Percentiles rank a stretch among this genome's conserved stretches.
Evolutionary conservation across 2,113 vertebrate species (phyloP).

Genomic region (Phainopepla nitens): DNA sequence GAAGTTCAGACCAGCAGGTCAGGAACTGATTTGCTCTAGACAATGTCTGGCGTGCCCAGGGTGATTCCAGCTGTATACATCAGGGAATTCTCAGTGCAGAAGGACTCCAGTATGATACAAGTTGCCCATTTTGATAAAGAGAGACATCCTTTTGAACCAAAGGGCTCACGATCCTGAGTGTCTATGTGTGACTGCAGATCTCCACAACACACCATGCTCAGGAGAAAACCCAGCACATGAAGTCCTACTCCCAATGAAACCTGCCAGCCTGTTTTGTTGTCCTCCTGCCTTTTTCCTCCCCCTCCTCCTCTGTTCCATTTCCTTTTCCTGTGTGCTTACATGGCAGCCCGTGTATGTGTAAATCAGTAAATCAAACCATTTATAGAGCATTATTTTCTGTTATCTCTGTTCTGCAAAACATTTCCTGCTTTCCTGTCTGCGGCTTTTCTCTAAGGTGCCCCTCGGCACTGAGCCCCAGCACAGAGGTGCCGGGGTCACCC

Average conservation of each 20-base stretch:
- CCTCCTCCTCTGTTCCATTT: background rate
- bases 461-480: fast-evolving
- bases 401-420: constrained; percentile 24
- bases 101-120: background rate
- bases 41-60: background rate
- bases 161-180: background rate
- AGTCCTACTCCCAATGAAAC: background rate
- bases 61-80: background rate
- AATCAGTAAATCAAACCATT: background rate
- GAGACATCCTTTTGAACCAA: background rate
- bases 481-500: fast-evolving
- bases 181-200: background rate
- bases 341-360: background rate
- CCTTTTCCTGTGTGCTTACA: constrained; percentile 29
- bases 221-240: background rate
- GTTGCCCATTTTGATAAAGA: background rate
- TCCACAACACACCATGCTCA: background rate
- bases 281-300: background rate
- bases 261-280: background rate
- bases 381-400: background rate
- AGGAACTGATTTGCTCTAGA: background rate
- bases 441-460: background rate
- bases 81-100: background rate
- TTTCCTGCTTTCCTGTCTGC: constrained; percentile 43
- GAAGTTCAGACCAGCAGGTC: background rate